These are phyloP conservation scores for Strigamia transsilvanica DNA, from an alignment of 2,888 invertebrate genomes.

Conservation along the genomic window DNA sequence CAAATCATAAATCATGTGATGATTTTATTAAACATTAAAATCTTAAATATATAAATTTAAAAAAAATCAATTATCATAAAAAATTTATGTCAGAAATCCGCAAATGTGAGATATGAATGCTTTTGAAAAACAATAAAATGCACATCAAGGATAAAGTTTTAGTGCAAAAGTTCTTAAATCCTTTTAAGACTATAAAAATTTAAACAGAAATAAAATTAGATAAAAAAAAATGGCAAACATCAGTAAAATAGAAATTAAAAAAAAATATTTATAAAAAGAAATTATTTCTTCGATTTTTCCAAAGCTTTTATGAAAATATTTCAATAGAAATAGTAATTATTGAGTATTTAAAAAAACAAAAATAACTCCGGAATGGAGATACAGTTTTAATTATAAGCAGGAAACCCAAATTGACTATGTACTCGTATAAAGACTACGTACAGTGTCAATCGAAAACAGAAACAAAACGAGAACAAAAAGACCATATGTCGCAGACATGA, in stretches of 20 bases:
- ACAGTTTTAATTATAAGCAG: background rate
- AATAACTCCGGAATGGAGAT: background rate
- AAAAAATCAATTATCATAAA: conserved; percentile 22
- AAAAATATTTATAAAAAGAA: too few relatives aligned
- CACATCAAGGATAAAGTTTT: background rate
- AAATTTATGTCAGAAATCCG: background rate
- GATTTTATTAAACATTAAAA: background rate
- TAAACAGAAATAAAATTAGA: background rate
- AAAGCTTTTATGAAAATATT: too few relatives aligned
- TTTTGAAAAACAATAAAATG: conserved; percentile 1
- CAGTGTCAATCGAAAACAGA: background rate
- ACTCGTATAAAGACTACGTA: background rate
- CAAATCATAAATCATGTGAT: background rate
- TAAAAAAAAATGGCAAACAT: background rate
- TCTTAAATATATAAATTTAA: background rate
- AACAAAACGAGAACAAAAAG: background rate
- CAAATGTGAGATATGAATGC: conserved; percentile 25
- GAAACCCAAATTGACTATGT: background rate
- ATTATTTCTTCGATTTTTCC: too few relatives aligned
- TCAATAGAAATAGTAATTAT: too few relatives aligned
- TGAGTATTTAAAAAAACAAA: too few relatives aligned
- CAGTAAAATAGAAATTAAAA: too few relatives aligned
- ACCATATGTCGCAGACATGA: conserved; percentile 13
- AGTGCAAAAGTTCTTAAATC: background rate
- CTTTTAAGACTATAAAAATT: background rate